Evolutionary conservation across 2,888 invertebrate genomes (phyloP).

Genomic region (Thymelicus lineola): DNA sequence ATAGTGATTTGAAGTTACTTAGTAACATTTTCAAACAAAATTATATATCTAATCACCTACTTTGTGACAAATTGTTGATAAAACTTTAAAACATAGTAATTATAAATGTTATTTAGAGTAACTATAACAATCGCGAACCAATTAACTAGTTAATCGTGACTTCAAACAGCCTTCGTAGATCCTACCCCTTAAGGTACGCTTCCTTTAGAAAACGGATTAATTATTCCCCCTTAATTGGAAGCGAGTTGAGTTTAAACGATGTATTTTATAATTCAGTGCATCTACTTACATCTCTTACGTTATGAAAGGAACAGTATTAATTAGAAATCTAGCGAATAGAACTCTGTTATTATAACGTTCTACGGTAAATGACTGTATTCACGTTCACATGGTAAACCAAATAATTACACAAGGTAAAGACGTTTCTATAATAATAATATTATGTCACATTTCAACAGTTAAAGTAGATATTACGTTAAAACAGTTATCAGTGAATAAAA

Average conservation of each 20-base stretch:
- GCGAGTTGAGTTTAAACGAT: slow-evolving; percentile 28
- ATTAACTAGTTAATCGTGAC: slow-evolving; percentile 11
- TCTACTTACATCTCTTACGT: neutral
- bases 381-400: too few relatives aligned
- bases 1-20: too few relatives aligned
- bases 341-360: neutral
- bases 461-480: too few relatives aligned
- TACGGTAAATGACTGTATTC: too few relatives aligned
- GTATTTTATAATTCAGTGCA: slow-evolving; percentile 31
- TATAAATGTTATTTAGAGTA: neutral
- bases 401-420: too few relatives aligned
- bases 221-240: slow-evolving; percentile 35
- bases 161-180: neutral
- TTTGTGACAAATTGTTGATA: neutral
- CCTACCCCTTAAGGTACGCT: slow-evolving; percentile 11
- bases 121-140: neutral
- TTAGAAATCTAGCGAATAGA: neutral
- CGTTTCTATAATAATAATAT: too few relatives aligned
- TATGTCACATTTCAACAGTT: too few relatives aligned
- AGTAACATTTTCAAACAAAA: too few relatives aligned
- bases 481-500: too few relatives aligned
- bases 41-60: too few relatives aligned
- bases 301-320: slow-evolving; percentile 12
- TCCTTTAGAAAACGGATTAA: slow-evolving; percentile 30
- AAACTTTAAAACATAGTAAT: neutral